These are phyloP conservation scores for Coendou prehensilis DNA, from an alignment of 2,797 vertebrate genomes.

Conservation along the genomic window DNA sequence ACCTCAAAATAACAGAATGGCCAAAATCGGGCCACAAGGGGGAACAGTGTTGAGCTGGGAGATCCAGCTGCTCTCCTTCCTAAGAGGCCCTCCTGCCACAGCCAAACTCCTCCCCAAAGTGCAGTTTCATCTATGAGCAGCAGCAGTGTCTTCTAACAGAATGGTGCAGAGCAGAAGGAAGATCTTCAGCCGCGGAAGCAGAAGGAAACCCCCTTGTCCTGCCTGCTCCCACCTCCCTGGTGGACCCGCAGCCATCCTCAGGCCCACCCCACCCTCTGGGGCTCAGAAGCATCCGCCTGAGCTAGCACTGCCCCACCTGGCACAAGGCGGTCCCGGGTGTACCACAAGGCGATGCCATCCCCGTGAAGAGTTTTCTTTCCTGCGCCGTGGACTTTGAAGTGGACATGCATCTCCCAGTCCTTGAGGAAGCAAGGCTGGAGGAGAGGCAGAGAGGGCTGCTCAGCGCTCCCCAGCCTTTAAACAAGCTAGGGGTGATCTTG, in stretches of 20 bases:
- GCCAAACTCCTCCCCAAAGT: neutral
- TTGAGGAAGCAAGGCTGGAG: conserved; percentile 96
- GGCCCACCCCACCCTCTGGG: too few relatives aligned
- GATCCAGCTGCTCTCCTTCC: neutral
- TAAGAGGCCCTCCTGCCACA: neutral
- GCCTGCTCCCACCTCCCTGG: neutral
- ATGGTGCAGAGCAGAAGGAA: neutral
- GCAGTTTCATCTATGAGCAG: neutral
- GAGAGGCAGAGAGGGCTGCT: conserved; percentile 4
- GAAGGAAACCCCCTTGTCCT: neutral
- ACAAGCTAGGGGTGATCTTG: neutral
- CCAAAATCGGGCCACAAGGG: neutral
- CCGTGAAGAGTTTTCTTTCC: conserved; percentile 99
- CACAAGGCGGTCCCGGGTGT: conserved; percentile 95
- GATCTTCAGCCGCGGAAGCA: neutral
- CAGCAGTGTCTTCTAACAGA: neutral
- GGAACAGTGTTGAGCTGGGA: too few relatives aligned
- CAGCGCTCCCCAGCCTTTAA: neutral
- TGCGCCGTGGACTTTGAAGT: conserved; percentile 96
- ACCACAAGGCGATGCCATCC: conserved; percentile 98
- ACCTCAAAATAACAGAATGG: neutral
- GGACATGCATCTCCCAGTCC: conserved; percentile 99
- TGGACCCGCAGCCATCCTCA: neutral
- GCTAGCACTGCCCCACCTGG: conserved; percentile 89
- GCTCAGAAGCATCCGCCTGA: fast-evolving